Base-by-base conservation (phyloP, 2,113 vertebrate genomes). In the Zosterops japonicus region DNA sequence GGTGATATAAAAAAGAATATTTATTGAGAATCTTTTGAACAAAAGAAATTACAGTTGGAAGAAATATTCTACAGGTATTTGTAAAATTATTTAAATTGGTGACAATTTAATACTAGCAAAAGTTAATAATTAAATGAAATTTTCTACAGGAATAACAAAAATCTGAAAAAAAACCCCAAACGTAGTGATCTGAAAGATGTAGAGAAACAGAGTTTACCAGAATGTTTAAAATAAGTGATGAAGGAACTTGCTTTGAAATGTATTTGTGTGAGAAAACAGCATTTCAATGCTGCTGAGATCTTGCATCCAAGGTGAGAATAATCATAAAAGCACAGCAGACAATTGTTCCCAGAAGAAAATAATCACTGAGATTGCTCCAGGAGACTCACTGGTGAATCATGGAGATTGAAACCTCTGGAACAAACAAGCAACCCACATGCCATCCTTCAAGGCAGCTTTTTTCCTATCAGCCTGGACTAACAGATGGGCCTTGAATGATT, bases 401-500 rank as follows among this genome's bases (percentile, higher is more conserved):
- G 3, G 70, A 88, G 63, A 57, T 4, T 25, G 60, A 87, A 91
- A 60, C 36, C 46, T 71, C 78, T 88, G 79, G 83, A 93, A 92
- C 64, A 95, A 65, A 50, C 19, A 50, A 89, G 46, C 46, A 86
- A 83, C 50, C 20, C 61, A 87, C 15, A 36, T 72, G 63, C 39
- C 55, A 85, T 61, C 46, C 59, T 74, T 80, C 59, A 90, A 83
- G 60, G 76, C 60, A 17, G 18, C 12, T 67, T 85, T 93, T 83
- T 75, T 36, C 83, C 47, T 83, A 44, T 59, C 83, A 64, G 93
- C 11, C 64, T 52, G 60, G 69, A 56, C 56, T 90, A 93, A 92
- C 79, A 96, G 90, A 92, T 39, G 64, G 87, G 79, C 64, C 49
- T 83, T 93, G 87, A 74, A 93, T 67, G 78, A 90, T 33, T 94